Conservation (phyloP, 2,113 vertebrate species). For the Gymnorhina tibicen region DNA sequence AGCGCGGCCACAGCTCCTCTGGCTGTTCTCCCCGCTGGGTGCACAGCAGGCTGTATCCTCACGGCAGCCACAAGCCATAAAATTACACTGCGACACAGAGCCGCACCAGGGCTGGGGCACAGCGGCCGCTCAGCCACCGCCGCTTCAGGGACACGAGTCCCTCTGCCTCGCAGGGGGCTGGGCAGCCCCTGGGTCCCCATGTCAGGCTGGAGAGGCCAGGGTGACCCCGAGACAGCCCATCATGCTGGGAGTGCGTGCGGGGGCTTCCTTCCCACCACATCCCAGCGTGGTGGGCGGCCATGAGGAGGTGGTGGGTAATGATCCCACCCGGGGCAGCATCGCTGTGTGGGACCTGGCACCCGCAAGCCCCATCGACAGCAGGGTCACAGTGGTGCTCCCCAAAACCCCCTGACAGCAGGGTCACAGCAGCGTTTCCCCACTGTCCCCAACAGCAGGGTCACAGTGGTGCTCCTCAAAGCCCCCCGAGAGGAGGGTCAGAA, state of each 20-base stretch:
- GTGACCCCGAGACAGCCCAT: not conserved
- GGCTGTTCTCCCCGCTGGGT: not conserved
- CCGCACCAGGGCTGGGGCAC: not conserved
- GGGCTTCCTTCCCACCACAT: not conserved
- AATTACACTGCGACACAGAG: accelerated
- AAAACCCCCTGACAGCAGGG: accelerated
- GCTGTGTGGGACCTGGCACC: accelerated
- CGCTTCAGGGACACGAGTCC: accelerated
- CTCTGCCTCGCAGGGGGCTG: not conserved
- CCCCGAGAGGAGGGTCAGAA: not conserved
- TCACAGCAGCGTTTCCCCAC: not conserved
- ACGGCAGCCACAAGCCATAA: not conserved
- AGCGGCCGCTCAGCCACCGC: not conserved
- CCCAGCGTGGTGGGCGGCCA: not conserved
- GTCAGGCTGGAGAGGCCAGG: not conserved
- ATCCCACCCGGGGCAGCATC: not conserved
- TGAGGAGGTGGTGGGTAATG: not conserved
- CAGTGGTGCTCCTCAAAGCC: no score
- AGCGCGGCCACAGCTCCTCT: not conserved
- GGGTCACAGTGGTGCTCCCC: not conserved
- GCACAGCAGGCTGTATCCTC: not conserved
- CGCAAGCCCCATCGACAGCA: not conserved
- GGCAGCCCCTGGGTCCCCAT: not conserved
- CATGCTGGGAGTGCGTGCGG: accelerated
- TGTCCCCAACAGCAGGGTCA: not conserved